Percentiles rank a stretch among this genome's conserved stretches.
phyloP scores from a whole-genome alignment of 2,888 invertebrate genomes.

The Cerastis rubricosa region DNA sequence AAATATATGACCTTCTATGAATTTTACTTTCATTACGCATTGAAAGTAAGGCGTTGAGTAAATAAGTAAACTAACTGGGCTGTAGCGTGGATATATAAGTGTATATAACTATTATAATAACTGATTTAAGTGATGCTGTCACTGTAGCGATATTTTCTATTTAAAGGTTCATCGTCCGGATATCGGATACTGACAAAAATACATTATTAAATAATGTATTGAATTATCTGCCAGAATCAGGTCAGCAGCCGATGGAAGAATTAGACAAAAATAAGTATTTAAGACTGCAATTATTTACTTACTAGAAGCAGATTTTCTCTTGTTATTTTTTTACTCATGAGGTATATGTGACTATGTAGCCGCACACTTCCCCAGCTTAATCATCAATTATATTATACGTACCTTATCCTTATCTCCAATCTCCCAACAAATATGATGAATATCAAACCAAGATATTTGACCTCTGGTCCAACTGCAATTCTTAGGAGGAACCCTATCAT shows the following conservation, averaged over 20 bases:
- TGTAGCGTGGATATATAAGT: background rate
- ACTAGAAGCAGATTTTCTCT: background rate
- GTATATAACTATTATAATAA: background rate
- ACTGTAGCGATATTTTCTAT: background rate
- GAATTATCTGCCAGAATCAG: too few relatives aligned
- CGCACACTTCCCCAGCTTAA: background rate
- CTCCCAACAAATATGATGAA: background rate
- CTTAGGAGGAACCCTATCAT: background rate
- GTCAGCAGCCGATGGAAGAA: background rate
- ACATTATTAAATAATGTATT: too few relatives aligned
- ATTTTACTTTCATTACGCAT: slow-evolving; percentile 39
- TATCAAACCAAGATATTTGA: background rate
- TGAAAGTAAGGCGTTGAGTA: slow-evolving; percentile 10
- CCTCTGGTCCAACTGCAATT: background rate
- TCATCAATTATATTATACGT: background rate
- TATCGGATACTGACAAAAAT: too few relatives aligned
- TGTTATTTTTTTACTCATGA: background rate
- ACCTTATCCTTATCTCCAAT: background rate
- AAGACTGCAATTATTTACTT: background rate
- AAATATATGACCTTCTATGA: slow-evolving; percentile 20
- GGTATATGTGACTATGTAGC: background rate
- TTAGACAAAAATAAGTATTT: background rate
- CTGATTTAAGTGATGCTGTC: background rate
- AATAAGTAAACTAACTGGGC: background rate
- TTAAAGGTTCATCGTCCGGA: too few relatives aligned